These are phyloP conservation scores for Natator depressus DNA, from an alignment of 2,113 vertebrate genomes.

Conservation along the genomic window DNA sequence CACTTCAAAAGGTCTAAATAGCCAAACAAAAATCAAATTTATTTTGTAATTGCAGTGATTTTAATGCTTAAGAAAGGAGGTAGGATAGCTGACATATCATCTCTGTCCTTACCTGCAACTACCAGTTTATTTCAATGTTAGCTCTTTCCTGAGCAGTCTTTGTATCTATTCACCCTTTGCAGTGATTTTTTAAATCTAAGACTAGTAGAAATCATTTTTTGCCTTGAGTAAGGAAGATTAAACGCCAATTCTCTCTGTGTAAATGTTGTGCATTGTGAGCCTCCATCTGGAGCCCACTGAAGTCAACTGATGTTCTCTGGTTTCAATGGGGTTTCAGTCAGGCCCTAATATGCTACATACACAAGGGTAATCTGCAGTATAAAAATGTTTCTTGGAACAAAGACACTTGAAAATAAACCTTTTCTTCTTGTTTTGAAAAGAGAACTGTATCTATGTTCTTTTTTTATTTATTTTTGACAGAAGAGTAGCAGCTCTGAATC, in stretches of 20 bases:
- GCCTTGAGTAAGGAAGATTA: neutral
- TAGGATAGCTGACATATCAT: neutral
- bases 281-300: neutral
- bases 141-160: neutral
- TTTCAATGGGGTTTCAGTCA: neutral
- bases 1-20: neutral
- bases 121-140: neutral
- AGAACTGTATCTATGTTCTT: neutral
- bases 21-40: neutral
- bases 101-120: neutral
- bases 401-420: neutral
- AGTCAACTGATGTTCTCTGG: neutral
- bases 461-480: slow-evolving; percentile 77
- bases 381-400: neutral
- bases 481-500: slow-evolving; percentile 98
- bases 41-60: neutral
- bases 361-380: neutral
- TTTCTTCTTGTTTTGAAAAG: neutral
- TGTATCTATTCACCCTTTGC: neutral
- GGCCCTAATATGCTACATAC: neutral
- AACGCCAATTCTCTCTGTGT: neutral
- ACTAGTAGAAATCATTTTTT: neutral
- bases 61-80: neutral
- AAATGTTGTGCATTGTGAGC: neutral
- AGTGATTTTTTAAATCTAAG: neutral